Evolutionary conservation across 2,113 vertebrate genomes (phyloP), one percentile per base, ranked within the genome.

Genomic region (Camelus bactrianus): DNA sequence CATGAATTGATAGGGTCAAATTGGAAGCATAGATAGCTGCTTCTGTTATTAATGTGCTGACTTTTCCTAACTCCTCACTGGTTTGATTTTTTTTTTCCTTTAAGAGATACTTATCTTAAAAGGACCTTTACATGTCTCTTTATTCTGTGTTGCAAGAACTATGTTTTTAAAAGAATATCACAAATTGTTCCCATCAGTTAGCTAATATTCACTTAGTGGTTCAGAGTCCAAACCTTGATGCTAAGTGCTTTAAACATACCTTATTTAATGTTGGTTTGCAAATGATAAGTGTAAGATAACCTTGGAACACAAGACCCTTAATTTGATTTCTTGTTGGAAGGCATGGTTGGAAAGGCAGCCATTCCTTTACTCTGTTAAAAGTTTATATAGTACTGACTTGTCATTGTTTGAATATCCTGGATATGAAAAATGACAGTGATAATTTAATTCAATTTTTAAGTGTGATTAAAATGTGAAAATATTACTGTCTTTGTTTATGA

Each of bases 401-500:
- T 89, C 69, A 93, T 86, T 67, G 17, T 96, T 96, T 94, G 88
- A 88, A 28, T 85, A 93, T 92, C 64, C 15, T 93, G 67, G 76
- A 72, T 94, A 92, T 92, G 89, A 97, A 93, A 98, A 97, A 80
- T 91, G 67, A 72, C 96, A 92, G 73, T 98, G 95, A 97, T 80
- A 83, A 97, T 98, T 81, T 96, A 97, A 90, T 95, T 97, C 81
- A 77, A 97, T 84, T 98, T 95, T 97, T 91, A 93, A 93, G 69
- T 95, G 24, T 79, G 97, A 94, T 98, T 98, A 97, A 98, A 95
- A 92, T 97, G 95, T 97, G 96, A 97, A 98, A 98, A 98, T 98
- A 98, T 98, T 98, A 95, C 97, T 98, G 94, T 98, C 97, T 98
- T 96, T 98, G 97, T 98, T 97, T 98, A 97, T 96, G 96, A 98